Conservation (phyloP, 2,888 invertebrate genomes). For the Drosophila robusta region DNA sequence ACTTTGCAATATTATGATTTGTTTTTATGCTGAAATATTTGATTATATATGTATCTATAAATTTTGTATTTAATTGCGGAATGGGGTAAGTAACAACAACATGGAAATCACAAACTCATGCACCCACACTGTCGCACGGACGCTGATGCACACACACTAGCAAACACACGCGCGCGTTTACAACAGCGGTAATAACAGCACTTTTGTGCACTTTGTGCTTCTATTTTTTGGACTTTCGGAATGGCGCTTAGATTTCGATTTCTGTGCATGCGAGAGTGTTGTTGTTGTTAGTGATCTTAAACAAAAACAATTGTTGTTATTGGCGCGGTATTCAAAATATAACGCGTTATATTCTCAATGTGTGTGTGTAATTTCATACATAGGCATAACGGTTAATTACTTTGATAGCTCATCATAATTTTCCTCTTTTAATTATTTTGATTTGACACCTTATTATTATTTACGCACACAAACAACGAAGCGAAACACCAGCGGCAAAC, state of each 20-base stretch:
- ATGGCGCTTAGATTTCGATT: slow-evolving; percentile 45
- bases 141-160: slow-evolving; percentile 17
- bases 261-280: slow-evolving; percentile 19
- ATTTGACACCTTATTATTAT: slow-evolving; percentile 45
- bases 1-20: slow-evolving; percentile 32
- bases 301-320: slow-evolving; percentile 34
- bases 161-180: slow-evolving; percentile 23
- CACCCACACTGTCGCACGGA: slow-evolving; percentile 35
- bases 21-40: slow-evolving; percentile 42
- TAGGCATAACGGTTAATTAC: slow-evolving; percentile 29
- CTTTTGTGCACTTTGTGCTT: slow-evolving; percentile 52
- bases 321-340: slow-evolving; percentile 17
- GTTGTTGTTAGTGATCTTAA: slow-evolving; percentile 30
- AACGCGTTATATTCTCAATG: slow-evolving; percentile 22
- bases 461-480: slow-evolving; percentile 54
- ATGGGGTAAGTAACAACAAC: slow-evolving; percentile 55
- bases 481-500: slow-evolving; percentile 50
- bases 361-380: slow-evolving; percentile 4
- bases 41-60: slow-evolving; percentile 14
- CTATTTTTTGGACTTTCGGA: slow-evolving; percentile 33
- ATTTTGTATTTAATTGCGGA: slow-evolving; percentile 40
- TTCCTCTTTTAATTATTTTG: slow-evolving; percentile 20
- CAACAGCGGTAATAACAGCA: slow-evolving; percentile 48
- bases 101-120: slow-evolving; percentile 62
- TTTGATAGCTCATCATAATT: slow-evolving; percentile 22